These are phyloP conservation scores for Phallusia fumigata DNA, from an alignment of 23 tunicate species.

Conservation along the genomic window DNA sequence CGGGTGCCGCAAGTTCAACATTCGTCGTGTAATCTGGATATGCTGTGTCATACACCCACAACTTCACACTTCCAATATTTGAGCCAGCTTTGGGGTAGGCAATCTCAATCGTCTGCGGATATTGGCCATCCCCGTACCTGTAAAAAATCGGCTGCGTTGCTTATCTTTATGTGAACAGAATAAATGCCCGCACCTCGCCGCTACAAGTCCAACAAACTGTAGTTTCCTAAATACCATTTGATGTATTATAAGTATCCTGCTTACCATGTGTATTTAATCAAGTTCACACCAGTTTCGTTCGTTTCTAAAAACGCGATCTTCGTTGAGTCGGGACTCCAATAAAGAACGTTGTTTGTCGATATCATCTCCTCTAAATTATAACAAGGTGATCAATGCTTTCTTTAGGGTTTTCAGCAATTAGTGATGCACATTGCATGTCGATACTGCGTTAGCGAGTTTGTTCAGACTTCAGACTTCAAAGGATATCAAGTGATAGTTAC, in stretches of 20 bases:
- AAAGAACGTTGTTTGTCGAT: constrained; percentile 65
- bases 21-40: neutral
- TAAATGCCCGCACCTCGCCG: too few species aligned
- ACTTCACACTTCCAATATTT: constrained; percentile 47
- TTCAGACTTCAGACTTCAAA: too few species aligned
- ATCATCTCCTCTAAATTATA: constrained; percentile 81
- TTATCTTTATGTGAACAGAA: neutral
- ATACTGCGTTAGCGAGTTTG: too few species aligned
- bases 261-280: constrained; percentile 88
- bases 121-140: constrained; percentile 90
- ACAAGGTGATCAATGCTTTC: too few species aligned
- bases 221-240: too few species aligned
- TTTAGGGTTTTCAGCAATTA: too few species aligned
- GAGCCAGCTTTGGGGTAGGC: constrained; percentile 99
- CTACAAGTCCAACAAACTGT: too few species aligned
- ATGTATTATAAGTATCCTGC: too few species aligned
- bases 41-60: constrained; percentile 57
- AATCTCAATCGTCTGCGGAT: constrained; percentile 84
- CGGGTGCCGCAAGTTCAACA: neutral
- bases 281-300: constrained; percentile 41
- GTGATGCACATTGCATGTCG: too few species aligned
- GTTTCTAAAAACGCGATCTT: constrained; percentile 60
- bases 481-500: too few species aligned
- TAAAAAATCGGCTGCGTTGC: neutral
- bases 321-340: constrained; percentile 72